These are phyloP conservation scores for Lasioglossum oenotherae DNA, from an alignment of 2,888 invertebrate species.

Conservation along the genomic window DNA sequence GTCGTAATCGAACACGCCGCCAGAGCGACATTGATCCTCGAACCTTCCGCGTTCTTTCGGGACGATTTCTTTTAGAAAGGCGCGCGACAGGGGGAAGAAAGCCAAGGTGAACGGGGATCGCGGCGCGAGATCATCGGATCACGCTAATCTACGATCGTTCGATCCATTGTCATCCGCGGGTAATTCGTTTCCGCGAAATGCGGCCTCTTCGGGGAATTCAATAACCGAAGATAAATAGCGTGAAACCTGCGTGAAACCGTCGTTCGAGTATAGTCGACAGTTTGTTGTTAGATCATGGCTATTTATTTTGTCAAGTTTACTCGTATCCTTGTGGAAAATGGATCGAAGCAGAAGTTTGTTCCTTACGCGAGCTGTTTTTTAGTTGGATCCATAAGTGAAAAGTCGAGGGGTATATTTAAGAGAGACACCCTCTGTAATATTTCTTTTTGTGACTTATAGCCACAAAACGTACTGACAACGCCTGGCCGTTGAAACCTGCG, in stretches of 20 bases:
- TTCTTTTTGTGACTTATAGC: neutral
- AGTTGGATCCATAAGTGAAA: neutral
- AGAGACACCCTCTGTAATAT: neutral
- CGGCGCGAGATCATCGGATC: constrained; percentile 37
- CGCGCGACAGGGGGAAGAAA: constrained; percentile 19
- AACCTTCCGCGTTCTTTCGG: constrained; percentile 65
- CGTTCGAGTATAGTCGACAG: neutral
- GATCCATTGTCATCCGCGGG: neutral
- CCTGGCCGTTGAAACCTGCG: neutral
- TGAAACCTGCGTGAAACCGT: neutral
- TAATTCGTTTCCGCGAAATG: constrained; percentile 1
- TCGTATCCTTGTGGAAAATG: neutral
- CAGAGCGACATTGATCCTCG: neutral
- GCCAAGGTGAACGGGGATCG: constrained; percentile 49
- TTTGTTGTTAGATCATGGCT: neutral
- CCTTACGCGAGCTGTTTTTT: neutral
- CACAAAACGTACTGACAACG: neutral
- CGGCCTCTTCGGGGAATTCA: neutral
- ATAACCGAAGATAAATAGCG: neutral
- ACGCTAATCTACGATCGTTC: neutral
- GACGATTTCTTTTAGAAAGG: constrained; percentile 49
- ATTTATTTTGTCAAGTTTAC: neutral
- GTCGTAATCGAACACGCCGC: constrained; percentile 1
- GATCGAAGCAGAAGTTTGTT: neutral
- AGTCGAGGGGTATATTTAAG: neutral